Conservation (phyloP, 2,888 invertebrate genomes). For the Venusia cambrica region DNA sequence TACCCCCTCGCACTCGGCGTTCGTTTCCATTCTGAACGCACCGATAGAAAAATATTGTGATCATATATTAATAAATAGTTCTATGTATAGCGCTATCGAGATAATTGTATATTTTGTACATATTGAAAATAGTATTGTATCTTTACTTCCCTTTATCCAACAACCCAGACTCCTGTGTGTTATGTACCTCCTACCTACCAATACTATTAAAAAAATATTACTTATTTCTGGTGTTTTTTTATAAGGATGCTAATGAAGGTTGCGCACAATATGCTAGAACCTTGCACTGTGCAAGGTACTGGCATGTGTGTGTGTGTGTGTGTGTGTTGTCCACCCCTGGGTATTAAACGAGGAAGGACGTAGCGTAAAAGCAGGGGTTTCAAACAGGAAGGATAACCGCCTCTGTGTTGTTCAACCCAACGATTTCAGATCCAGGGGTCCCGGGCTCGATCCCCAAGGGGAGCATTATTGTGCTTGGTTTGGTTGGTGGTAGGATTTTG, state of each 20-base stretch:
- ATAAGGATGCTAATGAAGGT: slow-evolving; percentile 10
- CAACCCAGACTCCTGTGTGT: slow-evolving; percentile 80
- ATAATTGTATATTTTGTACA: slow-evolving; percentile 82
- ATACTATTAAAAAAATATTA: slow-evolving; percentile 82
- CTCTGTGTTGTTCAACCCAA: no score
- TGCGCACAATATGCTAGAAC: neutral
- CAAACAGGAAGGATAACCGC: no score
- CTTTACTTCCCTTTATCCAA: slow-evolving; percentile 79
- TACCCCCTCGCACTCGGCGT: slow-evolving; percentile 36
- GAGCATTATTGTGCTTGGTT: no score
- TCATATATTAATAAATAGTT: slow-evolving; percentile 79
- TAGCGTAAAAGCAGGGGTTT: no score
- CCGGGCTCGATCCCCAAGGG: no score
- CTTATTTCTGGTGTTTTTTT: slow-evolving; percentile 53
- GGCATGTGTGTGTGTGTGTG: no score
- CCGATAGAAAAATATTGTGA: slow-evolving; percentile 79
- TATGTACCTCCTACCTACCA: slow-evolving; percentile 82
- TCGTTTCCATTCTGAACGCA: slow-evolving; percentile 60
- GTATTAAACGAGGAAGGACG: no score
- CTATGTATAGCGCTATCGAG: slow-evolving; percentile 67
- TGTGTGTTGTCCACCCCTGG: no score
- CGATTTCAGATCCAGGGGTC: no score
- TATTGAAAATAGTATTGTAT: slow-evolving; percentile 82
- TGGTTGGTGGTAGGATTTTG: no score
- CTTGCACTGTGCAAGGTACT: slow-evolving; percentile 6